phyloP scores from a whole-genome alignment of 2,113 vertebrate species.

The Lophius piscatorius region DNA sequence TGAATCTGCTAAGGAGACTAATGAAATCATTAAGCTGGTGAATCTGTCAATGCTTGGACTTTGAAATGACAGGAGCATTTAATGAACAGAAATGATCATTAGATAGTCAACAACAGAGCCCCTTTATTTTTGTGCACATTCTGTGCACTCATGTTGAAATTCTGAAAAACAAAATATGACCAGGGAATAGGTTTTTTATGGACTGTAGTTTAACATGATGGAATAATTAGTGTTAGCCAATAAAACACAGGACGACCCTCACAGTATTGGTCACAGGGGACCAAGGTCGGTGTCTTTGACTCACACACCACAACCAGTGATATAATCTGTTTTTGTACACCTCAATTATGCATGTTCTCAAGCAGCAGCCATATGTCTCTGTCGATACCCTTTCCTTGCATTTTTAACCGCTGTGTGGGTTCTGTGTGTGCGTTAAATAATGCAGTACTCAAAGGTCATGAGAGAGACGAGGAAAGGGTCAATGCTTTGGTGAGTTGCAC shows the following conservation, averaged over 20 bases:
- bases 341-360: conserved; percentile 82
- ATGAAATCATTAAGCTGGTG: no score
- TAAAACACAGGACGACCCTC: conserved; percentile 55
- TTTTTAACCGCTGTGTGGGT: conserved; percentile 75
- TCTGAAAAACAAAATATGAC: conserved; percentile 26
- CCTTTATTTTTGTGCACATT: no score
- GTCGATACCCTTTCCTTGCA: conserved; percentile 80
- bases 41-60: no score
- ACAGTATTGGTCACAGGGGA: conserved; percentile 47
- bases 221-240: conserved; percentile 65
- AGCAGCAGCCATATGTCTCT: conserved; percentile 80
- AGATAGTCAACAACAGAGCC: no score
- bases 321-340: conserved; percentile 74
- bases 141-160: conserved; percentile 10
- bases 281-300: conserved; percentile 63
- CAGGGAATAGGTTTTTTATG: conserved; percentile 23
- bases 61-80: no score
- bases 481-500: conserved; percentile 66
- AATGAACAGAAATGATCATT: no score
- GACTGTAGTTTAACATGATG: conserved; percentile 44
- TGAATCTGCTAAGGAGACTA: no score
- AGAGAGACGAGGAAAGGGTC: conserved; percentile 72
- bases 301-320: conserved; percentile 55
- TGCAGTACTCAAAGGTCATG: conserved; percentile 82
- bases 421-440: conserved; percentile 85